Base-by-base conservation (phyloP, 2,888 invertebrate species). In the Platycnemis pennipes region DNA sequence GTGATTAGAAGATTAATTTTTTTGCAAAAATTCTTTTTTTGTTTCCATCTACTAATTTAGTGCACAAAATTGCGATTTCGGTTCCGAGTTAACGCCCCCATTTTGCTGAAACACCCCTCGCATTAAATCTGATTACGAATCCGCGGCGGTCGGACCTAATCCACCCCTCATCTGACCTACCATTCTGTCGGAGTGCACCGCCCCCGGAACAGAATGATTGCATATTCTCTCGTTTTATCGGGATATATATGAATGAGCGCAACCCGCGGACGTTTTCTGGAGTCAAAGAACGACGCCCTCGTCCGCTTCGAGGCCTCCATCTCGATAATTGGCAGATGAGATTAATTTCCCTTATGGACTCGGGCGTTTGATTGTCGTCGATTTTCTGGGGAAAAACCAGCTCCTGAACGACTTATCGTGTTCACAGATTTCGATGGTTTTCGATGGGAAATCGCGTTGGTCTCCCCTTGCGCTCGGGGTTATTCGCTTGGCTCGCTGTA, bases 261-360 rank as follows among this genome's bases (percentile, higher is more conserved):
- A 31, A 77, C 31, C 69, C 77, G 77, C 1, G 16, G 37, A 13
- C 37, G 37, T 37, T 77, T 77, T 37, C 31, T 16, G 37, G 77
- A 37, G 26, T 1, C 31, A 77, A 77, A 37, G 77, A 31, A 77
- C 77, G 37, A 77, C 13, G 16, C 31, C 22, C 13, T 7, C 26
- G 26, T 22, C 26, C 63, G 26, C 63, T 26, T 22, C 26, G 0
- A 37, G 26, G 77, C 77, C 37, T 16, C 31, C 56, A 37, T 56
- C 22, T 56, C 89, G 89, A 42, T 89, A 89, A 89, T 89, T 89
- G 56, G 53, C 37, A 42, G 56, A 31, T 56, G 56, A 56, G 89
- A 89, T 89, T 89, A 53, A 89, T 89, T 89, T 56, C 53, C 42
- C 56, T 56, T 53, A 89, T 89, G 89, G 89, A 46, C 87, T 56